phyloP scores from a whole-genome alignment of 2,888 invertebrate genomes.

The Acronicta aceris region DNA sequence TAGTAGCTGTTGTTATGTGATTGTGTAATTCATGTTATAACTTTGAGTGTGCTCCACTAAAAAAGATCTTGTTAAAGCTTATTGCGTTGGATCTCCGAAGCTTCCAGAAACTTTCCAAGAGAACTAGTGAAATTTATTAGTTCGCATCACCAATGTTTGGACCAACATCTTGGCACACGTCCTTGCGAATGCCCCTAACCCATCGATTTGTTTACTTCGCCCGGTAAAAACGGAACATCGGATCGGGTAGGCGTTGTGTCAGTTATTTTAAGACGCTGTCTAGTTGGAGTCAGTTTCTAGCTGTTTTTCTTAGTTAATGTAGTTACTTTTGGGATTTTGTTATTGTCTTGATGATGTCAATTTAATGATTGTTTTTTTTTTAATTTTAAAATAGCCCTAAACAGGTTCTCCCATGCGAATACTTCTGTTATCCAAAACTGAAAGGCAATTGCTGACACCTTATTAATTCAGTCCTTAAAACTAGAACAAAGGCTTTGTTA shows the following conservation, averaged over 20 bases:
- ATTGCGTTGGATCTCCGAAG: neutral
- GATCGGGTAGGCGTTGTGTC: conserved; percentile 59
- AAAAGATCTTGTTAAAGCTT: neutral
- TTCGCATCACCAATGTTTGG: conserved; percentile 25
- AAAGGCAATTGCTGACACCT: neutral
- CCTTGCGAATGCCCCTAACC: conserved; percentile 54
- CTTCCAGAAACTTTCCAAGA: conserved; percentile 8
- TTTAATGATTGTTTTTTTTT: too few species aligned
- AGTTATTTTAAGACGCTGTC: conserved; percentile 55
- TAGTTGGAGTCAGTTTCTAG: conserved; percentile 18
- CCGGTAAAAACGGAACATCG: conserved; percentile 53
- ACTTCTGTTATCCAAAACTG: neutral
- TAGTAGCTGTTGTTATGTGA: neutral
- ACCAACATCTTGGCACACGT: conserved; percentile 36
- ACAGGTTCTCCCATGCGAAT: too few species aligned
- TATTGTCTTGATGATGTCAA: conserved; percentile 7
- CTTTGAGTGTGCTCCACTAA: conserved; percentile 1
- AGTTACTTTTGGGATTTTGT: neutral
- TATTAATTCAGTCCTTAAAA: conserved; percentile 27
- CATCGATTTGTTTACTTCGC: conserved; percentile 67
- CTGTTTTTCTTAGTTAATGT: conserved; percentile 2
- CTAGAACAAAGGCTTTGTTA: conserved; percentile 49
- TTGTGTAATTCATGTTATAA: neutral
- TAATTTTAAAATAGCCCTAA: too few species aligned
- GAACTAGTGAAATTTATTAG: conserved; percentile 16